Percentiles rank a stretch among this genome's conserved stretches.
Evolutionary conservation across 92 coral and sea anemone genomes (phyloP).

Genomic region (Paramuricea clavata): DNA sequence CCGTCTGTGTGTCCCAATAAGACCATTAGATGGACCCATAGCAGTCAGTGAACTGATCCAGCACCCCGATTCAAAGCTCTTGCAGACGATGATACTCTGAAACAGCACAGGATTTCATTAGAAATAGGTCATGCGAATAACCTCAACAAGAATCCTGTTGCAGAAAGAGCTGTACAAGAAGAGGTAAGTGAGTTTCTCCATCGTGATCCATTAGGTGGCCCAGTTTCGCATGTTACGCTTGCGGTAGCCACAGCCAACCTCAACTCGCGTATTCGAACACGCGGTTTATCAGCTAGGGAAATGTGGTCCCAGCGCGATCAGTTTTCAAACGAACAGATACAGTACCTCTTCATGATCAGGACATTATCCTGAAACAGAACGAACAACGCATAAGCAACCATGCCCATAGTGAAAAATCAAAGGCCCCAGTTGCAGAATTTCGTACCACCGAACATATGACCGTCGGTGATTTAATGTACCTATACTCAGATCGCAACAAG

Average conservation of each 20-base stretch:
- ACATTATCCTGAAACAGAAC: conserved; percentile 28
- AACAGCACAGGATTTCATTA: conserved; percentile 45
- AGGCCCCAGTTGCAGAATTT: background rate
- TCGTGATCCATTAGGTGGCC: conserved; percentile 34
- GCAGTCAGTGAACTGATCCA: conserved; percentile 71
- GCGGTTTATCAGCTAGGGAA: conserved; percentile 51
- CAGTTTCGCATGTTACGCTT: background rate
- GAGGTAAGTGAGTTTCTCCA: conserved; percentile 15
- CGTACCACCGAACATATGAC: background rate
- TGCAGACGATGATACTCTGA: conserved; percentile 53
- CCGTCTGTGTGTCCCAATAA: conserved; percentile 64
- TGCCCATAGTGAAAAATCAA: conserved; percentile 46
- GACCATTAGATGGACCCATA: conserved; percentile 70
- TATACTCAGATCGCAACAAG: conserved; percentile 52
- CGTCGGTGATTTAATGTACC: conserved; percentile 53
- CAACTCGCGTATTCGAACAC: conserved; percentile 43
- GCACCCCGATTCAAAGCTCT: conserved; percentile 72
- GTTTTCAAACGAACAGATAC: conserved; percentile 55
- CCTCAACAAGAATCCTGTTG: conserved; percentile 41
- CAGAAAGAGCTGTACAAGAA: conserved; percentile 48
- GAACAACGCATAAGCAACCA: conserved; percentile 45
- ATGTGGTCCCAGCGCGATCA: conserved; percentile 58
- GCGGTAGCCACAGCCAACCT: conserved; percentile 51
- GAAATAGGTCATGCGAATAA: background rate
- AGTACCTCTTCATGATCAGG: conserved; percentile 40